phyloP scores from a whole-genome alignment of 2,113 vertebrate species.

The Bufo bufo region DNA sequence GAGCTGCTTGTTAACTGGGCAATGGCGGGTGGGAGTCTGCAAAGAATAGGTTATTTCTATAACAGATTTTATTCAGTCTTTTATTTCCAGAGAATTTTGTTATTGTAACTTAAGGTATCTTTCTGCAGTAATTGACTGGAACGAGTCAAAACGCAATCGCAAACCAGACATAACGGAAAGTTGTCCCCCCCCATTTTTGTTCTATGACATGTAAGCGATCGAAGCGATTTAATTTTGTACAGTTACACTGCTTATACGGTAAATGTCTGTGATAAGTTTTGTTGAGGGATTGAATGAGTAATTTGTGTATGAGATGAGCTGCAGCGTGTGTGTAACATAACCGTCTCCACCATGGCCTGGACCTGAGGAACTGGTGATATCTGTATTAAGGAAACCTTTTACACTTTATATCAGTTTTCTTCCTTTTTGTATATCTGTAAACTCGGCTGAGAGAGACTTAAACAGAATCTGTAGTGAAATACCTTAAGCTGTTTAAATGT shows the following conservation, averaged over 20 bases:
- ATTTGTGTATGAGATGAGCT: conserved; percentile 67
- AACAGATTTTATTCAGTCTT: conserved; percentile 96
- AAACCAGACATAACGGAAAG: conserved; percentile 71
- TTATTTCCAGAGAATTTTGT: conserved; percentile 88
- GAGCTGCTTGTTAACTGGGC: conserved; percentile 80
- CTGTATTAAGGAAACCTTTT: conserved; percentile 56
- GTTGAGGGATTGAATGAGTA: conserved; percentile 60
- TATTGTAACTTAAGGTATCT: conserved; percentile 96
- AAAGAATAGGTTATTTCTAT: conserved; percentile 90
- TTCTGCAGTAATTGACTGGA: conserved; percentile 87
- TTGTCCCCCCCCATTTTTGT: conserved; percentile 69
- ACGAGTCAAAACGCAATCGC: conserved; percentile 75
- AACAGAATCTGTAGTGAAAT: conserved; percentile 79
- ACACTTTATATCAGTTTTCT: conserved; percentile 42
- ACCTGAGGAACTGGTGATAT: conserved; percentile 63
- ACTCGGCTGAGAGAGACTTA: conserved; percentile 59
- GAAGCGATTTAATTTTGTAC: conserved; percentile 76
- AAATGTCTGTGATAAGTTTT: conserved; percentile 72
- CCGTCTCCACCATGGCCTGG: conserved; percentile 56
- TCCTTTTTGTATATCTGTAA: conserved; percentile 70
- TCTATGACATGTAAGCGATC: conserved; percentile 71
- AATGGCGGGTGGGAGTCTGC: conserved; percentile 75
- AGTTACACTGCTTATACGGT: conserved; percentile 68
- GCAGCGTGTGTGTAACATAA: not conserved
- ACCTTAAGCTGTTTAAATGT: conserved; percentile 84